Evolutionary conservation across 1,140 invertebrate species (phyloP).

Genomic region (Drosophila albomicans): DNA sequence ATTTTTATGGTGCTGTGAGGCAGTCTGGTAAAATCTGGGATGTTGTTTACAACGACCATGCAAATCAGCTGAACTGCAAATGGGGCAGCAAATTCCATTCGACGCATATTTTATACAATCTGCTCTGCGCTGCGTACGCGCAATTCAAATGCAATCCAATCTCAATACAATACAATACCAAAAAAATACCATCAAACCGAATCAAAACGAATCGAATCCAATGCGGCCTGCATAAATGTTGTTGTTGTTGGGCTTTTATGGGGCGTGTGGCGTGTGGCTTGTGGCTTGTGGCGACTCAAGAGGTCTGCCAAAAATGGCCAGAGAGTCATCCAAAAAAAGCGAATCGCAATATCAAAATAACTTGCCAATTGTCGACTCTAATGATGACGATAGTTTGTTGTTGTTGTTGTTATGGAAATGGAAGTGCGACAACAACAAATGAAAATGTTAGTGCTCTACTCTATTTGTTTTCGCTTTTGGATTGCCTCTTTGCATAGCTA

Average conservation of each 20-base stretch:
- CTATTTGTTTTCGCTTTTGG: conserved; percentile 36
- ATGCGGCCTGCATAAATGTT: conserved; percentile 24
- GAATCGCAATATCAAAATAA: conserved; percentile 24
- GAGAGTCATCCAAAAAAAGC: conserved; percentile 29
- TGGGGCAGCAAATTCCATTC: conserved; percentile 46
- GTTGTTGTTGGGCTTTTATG: conserved; percentile 6
- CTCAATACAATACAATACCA: not conserved
- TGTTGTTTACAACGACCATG: conserved; percentile 43
- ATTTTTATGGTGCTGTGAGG: conserved; percentile 8
- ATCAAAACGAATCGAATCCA: not conserved
- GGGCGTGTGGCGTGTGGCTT: conserved; percentile 8
- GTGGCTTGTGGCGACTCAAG: conserved; percentile 16
- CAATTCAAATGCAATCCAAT: conserved; percentile 45
- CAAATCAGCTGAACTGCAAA: conserved; percentile 46
- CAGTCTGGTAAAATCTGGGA: conserved; percentile 11
- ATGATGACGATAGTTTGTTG: conserved; percentile 21
- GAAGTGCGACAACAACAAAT: conserved; percentile 22
- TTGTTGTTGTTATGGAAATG: conserved; percentile 25
- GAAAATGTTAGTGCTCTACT: conserved; percentile 33
- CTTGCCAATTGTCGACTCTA: conserved; percentile 24
- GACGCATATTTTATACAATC: conserved; percentile 46
- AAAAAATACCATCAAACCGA: not conserved
- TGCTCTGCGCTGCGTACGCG: not conserved
- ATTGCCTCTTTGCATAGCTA: conserved; percentile 21
- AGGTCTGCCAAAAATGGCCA: conserved; percentile 43